These are phyloP conservation scores for Heteromurus nitidus DNA, from an alignment of 2,888 invertebrate species.

Conservation along the genomic window DNA sequence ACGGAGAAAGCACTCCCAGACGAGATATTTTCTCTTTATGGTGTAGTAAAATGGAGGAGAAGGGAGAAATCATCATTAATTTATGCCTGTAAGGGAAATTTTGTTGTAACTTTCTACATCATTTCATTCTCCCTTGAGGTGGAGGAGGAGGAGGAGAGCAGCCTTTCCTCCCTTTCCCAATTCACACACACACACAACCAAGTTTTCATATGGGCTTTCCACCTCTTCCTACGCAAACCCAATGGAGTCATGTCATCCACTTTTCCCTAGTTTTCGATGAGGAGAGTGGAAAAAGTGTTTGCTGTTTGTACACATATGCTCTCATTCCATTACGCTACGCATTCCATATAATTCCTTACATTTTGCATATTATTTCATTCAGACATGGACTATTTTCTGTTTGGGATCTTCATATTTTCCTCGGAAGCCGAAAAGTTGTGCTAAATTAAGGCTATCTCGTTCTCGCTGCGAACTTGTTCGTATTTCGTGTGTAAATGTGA, in stretches of 20 bases:
- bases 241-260: too few relatives aligned
- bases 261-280: constrained; percentile 32
- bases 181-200: too few relatives aligned
- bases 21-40: constrained; percentile 51
- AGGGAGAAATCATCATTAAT: constrained; percentile 70
- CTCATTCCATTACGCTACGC: too few relatives aligned
- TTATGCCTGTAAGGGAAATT: constrained; percentile 69
- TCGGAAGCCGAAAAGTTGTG: too few relatives aligned
- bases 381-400: neutral
- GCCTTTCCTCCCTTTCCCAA: neutral
- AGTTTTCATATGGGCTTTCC: too few relatives aligned
- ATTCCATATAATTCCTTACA: too few relatives aligned
- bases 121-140: constrained; percentile 67
- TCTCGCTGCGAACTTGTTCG: too few relatives aligned
- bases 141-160: too few relatives aligned
- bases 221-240: neutral
- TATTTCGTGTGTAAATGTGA: too few relatives aligned
- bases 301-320: constrained; percentile 53
- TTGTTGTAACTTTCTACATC: constrained; percentile 67
- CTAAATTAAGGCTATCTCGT: too few relatives aligned
- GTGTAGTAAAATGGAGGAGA: constrained; percentile 48
- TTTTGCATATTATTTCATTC: too few relatives aligned
- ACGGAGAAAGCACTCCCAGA: constrained; percentile 49
- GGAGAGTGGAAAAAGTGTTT: constrained; percentile 47
- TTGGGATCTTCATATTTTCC: too few relatives aligned